Evolutionary conservation across 2,888 invertebrate species (phyloP).

Genomic region (Andricus curvator): DNA sequence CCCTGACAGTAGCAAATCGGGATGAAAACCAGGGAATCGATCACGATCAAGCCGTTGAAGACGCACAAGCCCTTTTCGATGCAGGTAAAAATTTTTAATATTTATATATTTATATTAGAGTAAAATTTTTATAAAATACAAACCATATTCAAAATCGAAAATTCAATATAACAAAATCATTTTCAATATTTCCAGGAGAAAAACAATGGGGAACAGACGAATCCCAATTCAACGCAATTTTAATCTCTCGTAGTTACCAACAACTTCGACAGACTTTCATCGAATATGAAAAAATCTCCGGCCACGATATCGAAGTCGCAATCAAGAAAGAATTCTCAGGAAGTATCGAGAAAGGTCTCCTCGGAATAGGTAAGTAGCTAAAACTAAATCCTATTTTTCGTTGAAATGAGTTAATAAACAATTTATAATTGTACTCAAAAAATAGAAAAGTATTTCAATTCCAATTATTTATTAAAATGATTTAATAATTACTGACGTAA

Average conservation of each 20-base stretch:
- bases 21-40: slow-evolving; percentile 94
- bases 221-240: slow-evolving; percentile 91
- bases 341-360: slow-evolving; percentile 90
- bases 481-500: no score
- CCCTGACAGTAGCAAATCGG: slow-evolving; percentile 92
- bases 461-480: no score
- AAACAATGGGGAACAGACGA: slow-evolving; percentile 95
- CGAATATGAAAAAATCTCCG: slow-evolving; percentile 90
- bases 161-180: neutral
- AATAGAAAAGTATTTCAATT: no score
- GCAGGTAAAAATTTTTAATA: slow-evolving; percentile 80
- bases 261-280: slow-evolving; percentile 92
- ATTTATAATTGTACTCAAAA: no score
- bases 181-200: slow-evolving; percentile 81
- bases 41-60: slow-evolving; percentile 87
- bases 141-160: neutral
- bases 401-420: no score
- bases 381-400: neutral
- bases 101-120: neutral
- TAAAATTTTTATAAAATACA: no score
- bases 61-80: slow-evolving; percentile 88
- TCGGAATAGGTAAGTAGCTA: slow-evolving; percentile 87
- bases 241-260: slow-evolving; percentile 93
- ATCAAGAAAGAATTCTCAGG: slow-evolving; percentile 95
- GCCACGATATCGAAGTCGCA: slow-evolving; percentile 90